Base-by-base conservation (phyloP, 1,140 invertebrate species). In the Mylabris phalerata region DNA sequence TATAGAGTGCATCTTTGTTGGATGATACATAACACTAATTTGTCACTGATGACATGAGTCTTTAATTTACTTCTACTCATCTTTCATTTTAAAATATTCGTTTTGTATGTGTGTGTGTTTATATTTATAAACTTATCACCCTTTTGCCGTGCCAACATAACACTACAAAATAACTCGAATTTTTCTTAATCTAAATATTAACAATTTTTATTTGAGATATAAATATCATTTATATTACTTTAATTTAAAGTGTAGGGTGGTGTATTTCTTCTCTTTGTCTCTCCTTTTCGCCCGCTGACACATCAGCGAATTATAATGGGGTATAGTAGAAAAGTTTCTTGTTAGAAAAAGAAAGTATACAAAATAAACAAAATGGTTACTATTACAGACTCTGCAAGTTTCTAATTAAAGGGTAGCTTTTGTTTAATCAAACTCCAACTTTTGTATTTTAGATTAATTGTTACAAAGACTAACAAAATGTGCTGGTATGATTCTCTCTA, bases 401-500 rank as follows among this genome's bases (percentile, higher is more conserved):
- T 54, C 51, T 54, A 54, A 54, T 54, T 45, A 54, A 54, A 54
- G 51, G 46, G 51, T 54, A 44, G 51, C 51, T 54, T 32, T 54
- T 54, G 51, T 54, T 54, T 54, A 54, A 54, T 45, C 51, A 54
- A 45, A 54, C 44, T 26, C 46, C 45, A 54, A 54, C 51, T 54
- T 54, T 54, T 54, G 51, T 54, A 54, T 46, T 54, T 45, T 42
- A 54, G 46, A 54, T 54, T 54, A 54, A 54, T 54, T 54, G 51
- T 45, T 44, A 54, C 51, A 46, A 32, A 54, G 42, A 41, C 51
- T 54, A 46, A 45, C 42, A 54, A 52, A 45, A 54, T 54, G 51
- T 32, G 42, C 51, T 32, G 32, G 32, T 32, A 32, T 4, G 32
- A 19, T 19, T 19, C 19, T 19, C 19, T 19, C 19, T 32, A 32